Evolutionary conservation across 2,888 invertebrate genomes (phyloP), one percentile per base, ranked within the genome.

Genomic region (Meloe dianella): DNA sequence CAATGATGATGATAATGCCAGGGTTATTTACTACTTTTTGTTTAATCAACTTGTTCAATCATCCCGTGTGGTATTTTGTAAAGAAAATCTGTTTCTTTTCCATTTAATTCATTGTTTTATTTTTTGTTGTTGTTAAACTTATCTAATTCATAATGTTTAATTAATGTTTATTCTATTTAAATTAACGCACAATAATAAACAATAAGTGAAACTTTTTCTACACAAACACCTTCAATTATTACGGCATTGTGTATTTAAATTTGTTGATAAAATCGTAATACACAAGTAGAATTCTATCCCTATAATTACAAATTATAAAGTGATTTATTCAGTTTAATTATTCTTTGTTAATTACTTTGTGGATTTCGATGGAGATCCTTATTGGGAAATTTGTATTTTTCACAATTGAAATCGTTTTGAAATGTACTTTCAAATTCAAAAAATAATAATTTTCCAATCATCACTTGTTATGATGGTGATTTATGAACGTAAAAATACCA

Each of bases 1-100:
- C 57, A 60, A 66, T 54, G 24, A 54, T 54, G 54, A 63, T 66
- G 66, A 66, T 63, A 67, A 63, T 67, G 63, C 60, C 66, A 63
- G 60, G 63, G 63, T 61, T 63, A 61, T 63, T 64, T 32, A 63
- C 58, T 61, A n/a, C 35, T 1, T 1, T 63, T 65, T 61, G 57
- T 61, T 65, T 47, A 41, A 61, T 35, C 9, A 57, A 65, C 27
- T 64, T 32, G 61, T n/a, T 47, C 3, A 7, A 41, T 14, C 35
- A 14, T 35, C 14, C 14, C 35, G 14, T 35, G 35, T 14, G 35
- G 14, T 12, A 41, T 41, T 41, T 14, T 35, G 2, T 17, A 20
- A 8, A 20, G 9, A 47, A 47, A 47, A 24, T 24, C 24, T 14
- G 14, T 8, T 47, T 20, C n/a, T 5, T 24, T 20, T 24, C 6